Conservation (phyloP, 1,140 invertebrate genomes). For the Drosophila neocordata region DNA sequence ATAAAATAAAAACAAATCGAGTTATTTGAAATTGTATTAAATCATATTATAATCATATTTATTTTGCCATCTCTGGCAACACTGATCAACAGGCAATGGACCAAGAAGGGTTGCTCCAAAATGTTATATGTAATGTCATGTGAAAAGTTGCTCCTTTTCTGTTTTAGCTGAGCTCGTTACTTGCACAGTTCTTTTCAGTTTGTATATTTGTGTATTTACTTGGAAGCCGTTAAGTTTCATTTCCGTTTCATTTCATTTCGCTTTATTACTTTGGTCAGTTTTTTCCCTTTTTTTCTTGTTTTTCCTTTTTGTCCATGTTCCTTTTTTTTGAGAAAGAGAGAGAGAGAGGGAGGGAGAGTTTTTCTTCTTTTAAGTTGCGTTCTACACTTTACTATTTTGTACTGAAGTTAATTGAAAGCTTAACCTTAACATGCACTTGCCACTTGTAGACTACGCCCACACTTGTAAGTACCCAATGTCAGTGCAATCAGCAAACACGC, state of each 20-base stretch:
- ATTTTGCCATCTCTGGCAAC: conserved; percentile 13
- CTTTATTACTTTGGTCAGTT: conserved; percentile 78
- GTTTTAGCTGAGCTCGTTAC: conserved; percentile 19
- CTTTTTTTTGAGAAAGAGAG: conserved; percentile 17
- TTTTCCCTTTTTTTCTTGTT: neutral
- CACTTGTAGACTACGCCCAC: conserved; percentile 28
- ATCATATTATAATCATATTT: neutral
- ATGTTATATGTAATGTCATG: conserved; percentile 51
- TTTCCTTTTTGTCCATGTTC: conserved; percentile 41
- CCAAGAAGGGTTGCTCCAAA: conserved; percentile 16
- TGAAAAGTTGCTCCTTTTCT: conserved; percentile 62
- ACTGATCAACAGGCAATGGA: conserved; percentile 3
- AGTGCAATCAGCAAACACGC: conserved; percentile 48
- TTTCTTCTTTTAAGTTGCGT: conserved; percentile 5
- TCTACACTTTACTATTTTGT: conserved; percentile 15
- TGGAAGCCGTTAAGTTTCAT: conserved; percentile 76
- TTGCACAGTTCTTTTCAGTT: conserved; percentile 41
- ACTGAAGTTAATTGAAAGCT: conserved; percentile 72
- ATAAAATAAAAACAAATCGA: too few species aligned
- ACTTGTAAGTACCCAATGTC: conserved; percentile 49
- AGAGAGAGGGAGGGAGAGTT: too few species aligned
- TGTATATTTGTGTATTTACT: conserved; percentile 72
- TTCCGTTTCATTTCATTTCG: conserved; percentile 78
- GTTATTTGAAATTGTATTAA: neutral
- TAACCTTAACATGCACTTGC: conserved; percentile 58